Base-by-base conservation (phyloP, 2,888 invertebrate species). In the Balanococcus diminutus region DNA sequence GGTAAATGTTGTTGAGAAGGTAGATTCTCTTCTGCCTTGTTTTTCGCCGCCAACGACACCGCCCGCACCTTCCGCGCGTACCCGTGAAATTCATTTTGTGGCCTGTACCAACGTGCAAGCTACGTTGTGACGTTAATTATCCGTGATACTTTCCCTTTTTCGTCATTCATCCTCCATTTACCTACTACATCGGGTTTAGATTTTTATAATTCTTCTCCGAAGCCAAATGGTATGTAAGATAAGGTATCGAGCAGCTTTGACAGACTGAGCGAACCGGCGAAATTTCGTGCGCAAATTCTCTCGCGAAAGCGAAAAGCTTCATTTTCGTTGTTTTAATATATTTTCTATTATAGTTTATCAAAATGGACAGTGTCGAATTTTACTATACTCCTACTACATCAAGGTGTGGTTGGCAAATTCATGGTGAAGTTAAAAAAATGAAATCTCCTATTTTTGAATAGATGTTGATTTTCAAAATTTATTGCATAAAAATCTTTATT, bases 1-100 rank as follows among this genome's bases (percentile, higher is more conserved):
- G 67, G 67, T 67, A 84, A 67, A 67, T 67, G 72, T 72, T 84
- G 56, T 61, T 84, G 82, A 61, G 72, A 84, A 72, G 84, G 82
- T 82, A 56, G 28, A 51, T 82, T 51, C 39, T 81, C 39, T 81
- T 39, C 56, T 51, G 51, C 22, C 51, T 46, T 31, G 81, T 22
- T 81, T 81, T 81, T 42, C 75, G 75, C 32, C 75, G 75, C 36
- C 19, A 72, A 56, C 56, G 67, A 28, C 25, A 28, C 67, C 28
- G 67, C 75, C 11, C 32, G 3, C 75, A 9, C 19, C 3, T 9
- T 32, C n/a, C 36, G 31, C 11, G 31, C 67, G 67, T 67, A 67
- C 28, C 67, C 28, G 67, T 28, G 67, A 79, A 79, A 79, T 79
- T 79, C 75, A 79, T 79, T 79, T 79, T 79, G 75, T 79, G 75